Evolutionary conservation across 2,113 vertebrate genomes (phyloP).

Genomic region (Nothocercus nigrocapillus): DNA sequence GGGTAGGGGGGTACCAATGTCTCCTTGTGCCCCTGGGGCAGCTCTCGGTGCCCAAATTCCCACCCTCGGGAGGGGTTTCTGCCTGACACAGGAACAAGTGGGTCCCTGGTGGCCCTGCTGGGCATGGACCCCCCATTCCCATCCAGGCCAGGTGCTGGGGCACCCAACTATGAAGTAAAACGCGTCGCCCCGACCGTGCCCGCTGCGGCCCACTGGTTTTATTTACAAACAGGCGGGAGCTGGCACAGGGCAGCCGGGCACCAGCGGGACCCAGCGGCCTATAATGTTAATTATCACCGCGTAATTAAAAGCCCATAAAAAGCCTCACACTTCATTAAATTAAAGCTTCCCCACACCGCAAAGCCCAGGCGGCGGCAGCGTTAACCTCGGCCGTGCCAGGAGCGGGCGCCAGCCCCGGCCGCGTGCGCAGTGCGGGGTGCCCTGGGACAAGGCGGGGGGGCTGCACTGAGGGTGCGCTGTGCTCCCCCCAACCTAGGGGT

Average conservation of each 20-base stretch:
- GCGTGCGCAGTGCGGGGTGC: not conserved
- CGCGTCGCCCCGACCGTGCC: not conserved
- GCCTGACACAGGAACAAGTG: fast-evolving
- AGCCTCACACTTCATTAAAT: slow-evolving; percentile 77
- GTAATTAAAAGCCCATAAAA: slow-evolving; percentile 81
- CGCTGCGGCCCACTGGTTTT: not conserved
- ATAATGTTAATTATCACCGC: slow-evolving; percentile 76
- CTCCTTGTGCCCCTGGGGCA: not conserved
- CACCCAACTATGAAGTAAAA: not conserved
- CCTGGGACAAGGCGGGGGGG: not conserved
- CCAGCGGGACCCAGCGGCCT: slow-evolving; percentile 56
- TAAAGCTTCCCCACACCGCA: slow-evolving; percentile 51
- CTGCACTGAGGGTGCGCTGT: not conserved
- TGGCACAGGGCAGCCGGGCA: slow-evolving; percentile 66
- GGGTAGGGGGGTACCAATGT: not conserved
- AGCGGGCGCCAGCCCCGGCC: not conserved
- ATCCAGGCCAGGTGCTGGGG: not conserved
- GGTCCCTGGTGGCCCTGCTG: no score
- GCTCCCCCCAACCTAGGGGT: fast-evolving
- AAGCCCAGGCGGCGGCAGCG: not conserved
- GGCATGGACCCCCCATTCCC: not conserved
- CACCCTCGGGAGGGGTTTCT: not conserved
- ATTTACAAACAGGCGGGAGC: slow-evolving; percentile 66
- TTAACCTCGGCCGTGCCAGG: slow-evolving; percentile 58
- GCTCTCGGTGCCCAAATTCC: no score